Evolutionary conservation across 1,140 invertebrate genomes (phyloP).

Genomic region (Orussus abietinus): DNA sequence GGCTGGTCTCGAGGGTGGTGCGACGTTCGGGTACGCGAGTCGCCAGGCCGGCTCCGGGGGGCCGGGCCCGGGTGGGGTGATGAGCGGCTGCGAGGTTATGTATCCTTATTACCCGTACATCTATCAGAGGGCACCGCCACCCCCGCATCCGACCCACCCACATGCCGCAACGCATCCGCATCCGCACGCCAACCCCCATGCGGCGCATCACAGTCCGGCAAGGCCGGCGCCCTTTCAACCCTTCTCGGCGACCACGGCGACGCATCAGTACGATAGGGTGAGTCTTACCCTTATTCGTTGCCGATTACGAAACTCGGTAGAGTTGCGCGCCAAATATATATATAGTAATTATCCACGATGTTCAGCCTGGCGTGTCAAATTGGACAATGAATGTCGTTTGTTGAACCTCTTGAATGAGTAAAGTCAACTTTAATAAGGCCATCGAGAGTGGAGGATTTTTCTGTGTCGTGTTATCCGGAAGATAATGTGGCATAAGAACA

Average conservation of each 20-base stretch:
- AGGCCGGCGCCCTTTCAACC: slow-evolving; percentile 52
- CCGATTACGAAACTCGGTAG: too few relatives aligned
- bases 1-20: slow-evolving; percentile 39
- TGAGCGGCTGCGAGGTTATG: slow-evolving; percentile 62
- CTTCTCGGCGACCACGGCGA: slow-evolving; percentile 45
- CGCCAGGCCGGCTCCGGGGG: slow-evolving; percentile 51
- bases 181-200: slow-evolving; percentile 41
- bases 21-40: slow-evolving; percentile 51
- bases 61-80: slow-evolving; percentile 52
- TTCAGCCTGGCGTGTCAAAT: too few relatives aligned
- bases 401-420: too few relatives aligned
- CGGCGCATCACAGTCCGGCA: slow-evolving; percentile 49
- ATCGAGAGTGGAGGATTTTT: too few relatives aligned
- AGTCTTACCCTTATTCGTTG: slow-evolving; percentile 36
- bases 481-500: too few relatives aligned
- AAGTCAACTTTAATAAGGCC: too few relatives aligned
- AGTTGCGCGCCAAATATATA: too few relatives aligned
- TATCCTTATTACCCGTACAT: slow-evolving; percentile 62
- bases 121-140: slow-evolving; percentile 56
- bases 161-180: slow-evolving; percentile 45
- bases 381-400: too few relatives aligned
- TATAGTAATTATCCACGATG: background rate
- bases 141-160: slow-evolving; percentile 45
- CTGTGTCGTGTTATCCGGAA: too few relatives aligned
- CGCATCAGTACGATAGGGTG: slow-evolving; percentile 57